Percentiles rank a stretch among this genome's conserved stretches.
Conservation (phyloP, 2,113 vertebrate species). For the Cricetomys ansorgei region DNA sequence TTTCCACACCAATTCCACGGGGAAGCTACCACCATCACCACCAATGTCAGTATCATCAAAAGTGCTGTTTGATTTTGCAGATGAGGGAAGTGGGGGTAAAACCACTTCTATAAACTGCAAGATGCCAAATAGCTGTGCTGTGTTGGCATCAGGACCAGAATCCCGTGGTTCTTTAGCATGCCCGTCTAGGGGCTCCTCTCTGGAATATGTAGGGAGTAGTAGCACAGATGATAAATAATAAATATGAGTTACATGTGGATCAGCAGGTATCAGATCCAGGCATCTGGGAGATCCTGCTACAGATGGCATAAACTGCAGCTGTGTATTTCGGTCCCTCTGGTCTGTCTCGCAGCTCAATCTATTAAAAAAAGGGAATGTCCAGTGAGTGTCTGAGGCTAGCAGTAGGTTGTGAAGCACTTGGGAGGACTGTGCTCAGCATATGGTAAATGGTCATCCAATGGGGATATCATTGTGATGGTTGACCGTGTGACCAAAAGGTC, state of each 20-base stretch:
- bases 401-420: not conserved
- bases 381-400: not conserved
- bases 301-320: not conserved
- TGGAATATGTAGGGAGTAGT: not conserved
- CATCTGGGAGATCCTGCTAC: not conserved
- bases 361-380: not conserved
- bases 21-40: not conserved
- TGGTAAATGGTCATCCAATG: not conserved
- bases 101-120: not conserved
- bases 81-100: not conserved
- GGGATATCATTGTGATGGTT: not conserved
- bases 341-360: not conserved
- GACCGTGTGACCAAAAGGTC: not conserved
- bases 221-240: not conserved
- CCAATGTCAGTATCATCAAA: not conserved
- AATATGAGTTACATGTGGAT: not conserved
- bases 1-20: not conserved
- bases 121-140: not conserved
- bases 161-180: not conserved
- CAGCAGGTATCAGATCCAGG: not conserved
- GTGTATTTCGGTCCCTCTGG: not conserved
- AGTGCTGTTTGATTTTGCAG: not conserved
- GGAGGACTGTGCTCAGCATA: not conserved
- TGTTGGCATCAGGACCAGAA: not conserved
- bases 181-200: not conserved